These are phyloP conservation scores for Proteles cristata DNA, from an alignment of 2,113 vertebrate species.

Conservation along the genomic window DNA sequence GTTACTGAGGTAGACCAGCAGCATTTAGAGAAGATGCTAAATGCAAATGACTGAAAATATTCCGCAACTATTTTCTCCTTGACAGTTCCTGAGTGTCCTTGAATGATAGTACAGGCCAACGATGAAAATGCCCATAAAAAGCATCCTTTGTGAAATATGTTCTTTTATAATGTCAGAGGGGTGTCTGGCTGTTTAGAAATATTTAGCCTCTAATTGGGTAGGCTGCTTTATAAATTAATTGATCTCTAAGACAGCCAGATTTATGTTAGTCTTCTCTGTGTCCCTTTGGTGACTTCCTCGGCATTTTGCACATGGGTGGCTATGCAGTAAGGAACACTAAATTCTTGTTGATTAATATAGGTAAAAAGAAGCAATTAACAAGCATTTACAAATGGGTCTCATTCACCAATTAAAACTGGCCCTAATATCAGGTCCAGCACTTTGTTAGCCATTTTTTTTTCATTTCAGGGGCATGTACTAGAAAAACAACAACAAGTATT, in stretches of 20 bases:
- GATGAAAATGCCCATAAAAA: background rate
- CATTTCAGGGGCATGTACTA: background rate
- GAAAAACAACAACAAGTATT: conserved; percentile 55
- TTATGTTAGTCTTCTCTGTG: background rate
- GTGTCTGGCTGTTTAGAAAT: background rate
- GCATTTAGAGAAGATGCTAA: background rate
- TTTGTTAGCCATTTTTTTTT: background rate
- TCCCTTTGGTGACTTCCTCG: background rate
- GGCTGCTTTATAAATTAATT: background rate
- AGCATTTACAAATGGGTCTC: background rate
- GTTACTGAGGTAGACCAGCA: background rate
- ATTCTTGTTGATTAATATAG: conserved; percentile 5
- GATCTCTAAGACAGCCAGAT: conserved; percentile 26
- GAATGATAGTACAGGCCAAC: background rate
- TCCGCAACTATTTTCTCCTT: background rate
- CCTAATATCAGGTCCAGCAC: background rate
- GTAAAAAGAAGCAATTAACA: background rate
- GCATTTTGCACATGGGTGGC: background rate
- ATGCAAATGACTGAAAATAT: background rate
- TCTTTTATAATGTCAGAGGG: background rate
- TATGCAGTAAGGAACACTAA: background rate
- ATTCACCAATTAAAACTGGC: conserved; percentile 21
- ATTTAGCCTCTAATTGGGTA: background rate
- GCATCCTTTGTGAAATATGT: background rate
- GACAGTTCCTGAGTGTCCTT: background rate